phyloP scores from a whole-genome alignment of 2,797 vertebrate genomes.

The Chrosomus eos region DNA sequence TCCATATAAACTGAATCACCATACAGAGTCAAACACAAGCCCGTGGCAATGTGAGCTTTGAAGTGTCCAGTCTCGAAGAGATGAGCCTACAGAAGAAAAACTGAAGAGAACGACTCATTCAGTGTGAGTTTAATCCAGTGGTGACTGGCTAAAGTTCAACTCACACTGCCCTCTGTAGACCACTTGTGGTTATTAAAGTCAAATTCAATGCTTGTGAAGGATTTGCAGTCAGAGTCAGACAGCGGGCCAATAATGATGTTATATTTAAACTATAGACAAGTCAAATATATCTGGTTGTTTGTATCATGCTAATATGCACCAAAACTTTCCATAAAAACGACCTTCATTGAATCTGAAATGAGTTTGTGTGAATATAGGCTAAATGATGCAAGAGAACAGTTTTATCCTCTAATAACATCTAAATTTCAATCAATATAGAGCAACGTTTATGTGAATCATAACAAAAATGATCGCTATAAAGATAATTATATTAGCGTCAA shows the following conservation, averaged over 20 bases:
- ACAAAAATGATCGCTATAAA: too few relatives aligned
- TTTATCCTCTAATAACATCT: not conserved
- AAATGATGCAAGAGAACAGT: not conserved
- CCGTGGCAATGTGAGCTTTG: not conserved
- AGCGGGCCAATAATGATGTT: not conserved
- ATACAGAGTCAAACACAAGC: not conserved
- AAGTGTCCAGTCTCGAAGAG: not conserved
- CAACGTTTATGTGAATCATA: not conserved
- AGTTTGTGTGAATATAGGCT: not conserved
- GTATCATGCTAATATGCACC: not conserved
- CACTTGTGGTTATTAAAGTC: not conserved
- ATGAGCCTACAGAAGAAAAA: not conserved
- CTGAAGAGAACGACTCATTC: not conserved
- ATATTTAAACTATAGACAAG: not conserved
- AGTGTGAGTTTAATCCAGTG: not conserved
- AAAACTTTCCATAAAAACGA: not conserved
- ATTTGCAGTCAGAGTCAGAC: not conserved
- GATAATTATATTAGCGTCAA: not conserved
- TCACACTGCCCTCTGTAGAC: slow-evolving; percentile 27
- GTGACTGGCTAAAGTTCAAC: not conserved
- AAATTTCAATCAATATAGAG: not conserved
- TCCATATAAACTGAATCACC: not conserved
- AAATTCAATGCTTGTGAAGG: not conserved
- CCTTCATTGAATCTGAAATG: not conserved
- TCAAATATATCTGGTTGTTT: not conserved